phyloP scores from a whole-genome alignment of 2,113 vertebrate species.

The Chaenocephalus aceratus region DNA sequence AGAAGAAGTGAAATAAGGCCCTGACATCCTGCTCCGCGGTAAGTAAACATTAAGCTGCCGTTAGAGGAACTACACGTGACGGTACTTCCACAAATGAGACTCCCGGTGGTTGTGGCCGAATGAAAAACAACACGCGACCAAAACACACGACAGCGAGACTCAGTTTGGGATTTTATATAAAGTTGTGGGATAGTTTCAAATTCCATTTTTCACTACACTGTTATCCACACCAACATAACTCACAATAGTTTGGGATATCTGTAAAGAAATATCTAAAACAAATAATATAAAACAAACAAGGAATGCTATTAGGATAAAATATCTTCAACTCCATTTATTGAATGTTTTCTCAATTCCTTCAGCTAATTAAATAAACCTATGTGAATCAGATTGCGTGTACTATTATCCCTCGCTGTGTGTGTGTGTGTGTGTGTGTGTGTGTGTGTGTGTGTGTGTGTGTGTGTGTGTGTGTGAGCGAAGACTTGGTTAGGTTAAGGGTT shows the following conservation, averaged over 20 bases:
- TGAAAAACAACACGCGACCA: neutral
- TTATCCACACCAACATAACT: no score
- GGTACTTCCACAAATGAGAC: slow-evolving; percentile 25
- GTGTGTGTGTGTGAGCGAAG: no score
- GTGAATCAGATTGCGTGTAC: no score
- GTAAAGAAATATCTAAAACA: neutral
- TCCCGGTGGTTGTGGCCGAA: neutral
- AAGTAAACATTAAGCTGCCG: neutral
- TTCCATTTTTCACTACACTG: no score
- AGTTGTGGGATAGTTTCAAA: no score
- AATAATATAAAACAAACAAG: neutral
- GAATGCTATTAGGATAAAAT: neutral
- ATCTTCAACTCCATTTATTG: neutral
- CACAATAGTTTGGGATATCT: no score
- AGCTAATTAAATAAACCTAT: no score
- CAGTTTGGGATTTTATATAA: neutral
- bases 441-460: no score
- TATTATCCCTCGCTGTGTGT: no score
- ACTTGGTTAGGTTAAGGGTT: no score
- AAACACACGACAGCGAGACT: neutral
- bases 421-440: no score
- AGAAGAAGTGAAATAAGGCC: slow-evolving; percentile 30
- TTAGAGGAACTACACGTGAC: slow-evolving; percentile 15
- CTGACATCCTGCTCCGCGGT: slow-evolving; percentile 6
- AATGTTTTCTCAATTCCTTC: no score